Evolutionary conservation across 2,113 vertebrate genomes (phyloP), one percentile per base, ranked within the genome.

Genomic region (Oreochromis tanganicae): DNA sequence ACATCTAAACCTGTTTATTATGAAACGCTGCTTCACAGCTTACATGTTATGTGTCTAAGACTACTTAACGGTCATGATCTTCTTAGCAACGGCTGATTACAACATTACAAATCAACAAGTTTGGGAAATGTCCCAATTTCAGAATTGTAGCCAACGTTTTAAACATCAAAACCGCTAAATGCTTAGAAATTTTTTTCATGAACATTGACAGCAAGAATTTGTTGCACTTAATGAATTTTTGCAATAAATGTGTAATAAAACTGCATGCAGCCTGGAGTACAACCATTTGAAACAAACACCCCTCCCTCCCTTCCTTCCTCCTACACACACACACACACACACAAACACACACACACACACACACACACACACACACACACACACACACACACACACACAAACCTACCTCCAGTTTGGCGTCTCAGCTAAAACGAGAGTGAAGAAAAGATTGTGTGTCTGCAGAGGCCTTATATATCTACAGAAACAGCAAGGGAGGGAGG

Each of bases 401-500:
- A 29, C 95, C 94, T 93, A 97, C 96, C 95, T 89, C 21, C 7
- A 88, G 54, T 92, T 34, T 93, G 92, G 85, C 71, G 92, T 90
- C 84, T 89, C 36, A 81, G n/a, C 63, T 48, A 71, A 87, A 93
- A 91, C 84, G 88, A 86, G 82, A 96, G 82, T 85, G 96, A 97
- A 97, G 97, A 98, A 99, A 98, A 96, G 96, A 96, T 95, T 97
- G 94, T 95, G 90, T 93, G 96, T 94, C 91, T 94, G 95, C 91
- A 91, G 85, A 90, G 83, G 7, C 92, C 95, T 98, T 97, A 96
- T 98, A 99, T 98, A 98, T 96, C 88, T 59, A 85, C 91, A 95
- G 95, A 93, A 93, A 84, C 94, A 95, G 85, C 3, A 80, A 6
- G 66, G 10, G 95, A 95, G 97, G 96, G 9, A 94, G 97, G 96